Base-by-base conservation (phyloP, 2,113 vertebrate species). In the Poeciliopsis occidentalis region DNA sequence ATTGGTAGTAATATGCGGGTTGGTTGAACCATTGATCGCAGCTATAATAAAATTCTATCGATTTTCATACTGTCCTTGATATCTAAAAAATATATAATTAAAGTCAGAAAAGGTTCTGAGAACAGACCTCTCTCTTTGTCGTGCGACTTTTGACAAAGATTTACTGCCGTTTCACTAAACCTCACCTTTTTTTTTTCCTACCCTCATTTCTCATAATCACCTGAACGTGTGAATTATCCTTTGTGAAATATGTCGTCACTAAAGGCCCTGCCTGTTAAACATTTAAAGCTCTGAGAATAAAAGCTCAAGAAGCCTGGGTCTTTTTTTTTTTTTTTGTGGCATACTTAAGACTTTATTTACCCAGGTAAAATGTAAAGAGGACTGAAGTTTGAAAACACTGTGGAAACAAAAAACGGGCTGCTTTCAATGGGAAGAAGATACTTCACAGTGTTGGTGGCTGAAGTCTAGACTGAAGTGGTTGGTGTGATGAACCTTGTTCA, bases 31-130 rank as follows among this genome's bases (percentile, higher is more conserved):
- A 89, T 75, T 83, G 90, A 89, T 90, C 37, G 68, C 47, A 12
- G 24, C 51, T 54, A 22, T 86, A 90, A 91, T 87, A 78, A 88
- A 86, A 89, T 78, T 75, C 51, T 84, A 91, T 92, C 68, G 88
- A 92, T 88, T 79, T 34, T 37, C 12, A 7, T 54, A 69, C 13
- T 61, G 80, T 85, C 73, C 69, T 68, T 47, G 29, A 29, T 69
- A 22, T 76, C 27, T 75, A 47, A 47, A 82, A 10, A 67, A 72
- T 29, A 44, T 15, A n/a, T 26, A 44, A 0, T 27, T 34, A 24
- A 62, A 17, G 8, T 8, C 12, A n/a, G 47, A 51, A 73, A 57
- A 19, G 44, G 69, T 51, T 30, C 66, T 74, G 41, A 64, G 5
- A 32, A 29, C 37, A 60, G 74, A 51, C 24, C 13, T 22, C 64